These are phyloP conservation scores for Picathartes gymnocephalus DNA, from an alignment of 2,113 vertebrate genomes.

Conservation along the genomic window DNA sequence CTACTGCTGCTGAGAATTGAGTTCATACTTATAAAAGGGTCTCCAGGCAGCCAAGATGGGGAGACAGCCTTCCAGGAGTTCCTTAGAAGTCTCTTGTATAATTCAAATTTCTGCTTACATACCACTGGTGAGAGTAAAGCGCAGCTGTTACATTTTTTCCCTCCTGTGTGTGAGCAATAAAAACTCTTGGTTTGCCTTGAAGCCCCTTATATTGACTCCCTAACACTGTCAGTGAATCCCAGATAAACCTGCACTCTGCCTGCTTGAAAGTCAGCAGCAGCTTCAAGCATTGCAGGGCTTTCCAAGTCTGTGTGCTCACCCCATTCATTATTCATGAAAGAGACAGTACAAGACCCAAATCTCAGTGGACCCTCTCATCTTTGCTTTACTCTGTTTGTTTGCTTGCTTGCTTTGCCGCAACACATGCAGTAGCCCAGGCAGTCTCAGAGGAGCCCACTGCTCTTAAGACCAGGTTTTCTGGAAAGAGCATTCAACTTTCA, in stretches of 20 bases:
- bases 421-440: not conserved
- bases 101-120: not conserved
- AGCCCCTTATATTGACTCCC: constrained; percentile 1
- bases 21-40: not conserved
- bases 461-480: constrained; percentile 52
- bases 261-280: constrained; percentile 28
- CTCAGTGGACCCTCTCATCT: constrained; percentile 61
- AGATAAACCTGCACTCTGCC: constrained; percentile 4
- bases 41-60: not conserved
- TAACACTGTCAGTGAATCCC: not conserved
- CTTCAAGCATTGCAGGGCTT: not conserved
- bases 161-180: not conserved
- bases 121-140: not conserved
- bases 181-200: constrained; percentile 17
- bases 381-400: constrained; percentile 68
- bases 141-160: not conserved
- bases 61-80: not conserved
- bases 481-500: constrained; percentile 44
- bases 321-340: constrained; percentile 71
- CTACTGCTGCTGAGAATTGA: not conserved
- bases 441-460: constrained; percentile 9
- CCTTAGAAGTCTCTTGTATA: not conserved
- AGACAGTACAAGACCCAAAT: constrained; percentile 54
- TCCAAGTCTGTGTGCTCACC: constrained; percentile 63
- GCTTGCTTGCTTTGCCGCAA: constrained; percentile 64